Conservation (phyloP, 2,888 invertebrate species). For the Pogonocherus hispidulus region DNA sequence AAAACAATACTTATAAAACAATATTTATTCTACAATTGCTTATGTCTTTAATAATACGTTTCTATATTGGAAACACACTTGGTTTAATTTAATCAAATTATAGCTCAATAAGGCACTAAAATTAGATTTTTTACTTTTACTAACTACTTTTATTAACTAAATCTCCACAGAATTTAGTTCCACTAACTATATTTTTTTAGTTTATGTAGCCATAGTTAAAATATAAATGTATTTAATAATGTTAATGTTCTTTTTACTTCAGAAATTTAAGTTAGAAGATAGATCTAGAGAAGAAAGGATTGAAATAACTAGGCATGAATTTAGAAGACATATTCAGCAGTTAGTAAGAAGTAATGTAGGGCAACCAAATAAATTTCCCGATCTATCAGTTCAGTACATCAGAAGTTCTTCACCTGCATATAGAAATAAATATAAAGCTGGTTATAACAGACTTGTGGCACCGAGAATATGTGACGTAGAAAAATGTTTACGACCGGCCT, state of each 20-base stretch:
- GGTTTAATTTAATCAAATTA: no score
- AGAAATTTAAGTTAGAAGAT: constrained; percentile 67
- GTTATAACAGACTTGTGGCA: constrained; percentile 53
- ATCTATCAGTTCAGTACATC: constrained; percentile 38
- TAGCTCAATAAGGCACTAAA: no score
- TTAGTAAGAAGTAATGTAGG: constrained; percentile 68
- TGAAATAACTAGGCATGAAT: constrained; percentile 67
- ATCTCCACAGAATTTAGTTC: no score
- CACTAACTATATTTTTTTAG: no score
- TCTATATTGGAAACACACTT: no score
- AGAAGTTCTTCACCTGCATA: constrained; percentile 3
- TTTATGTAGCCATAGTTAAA: no score
- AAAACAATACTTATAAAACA: no score
- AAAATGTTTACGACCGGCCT: constrained; percentile 68
- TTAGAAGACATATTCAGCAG: constrained; percentile 65
- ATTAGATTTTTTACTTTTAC: no score
- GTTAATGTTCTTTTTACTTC: constrained; percentile 30
- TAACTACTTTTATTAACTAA: no score
- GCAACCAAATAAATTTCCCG: constrained; percentile 62
- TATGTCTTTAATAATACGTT: no score
- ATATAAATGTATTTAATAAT: no score
- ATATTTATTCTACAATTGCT: no score
- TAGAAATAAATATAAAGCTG: constrained; percentile 38
- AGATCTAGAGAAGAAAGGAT: constrained; percentile 66
- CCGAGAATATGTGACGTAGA: constrained; percentile 57